Evolutionary conservation across 2,797 vertebrate genomes (phyloP), one percentile per base, ranked within the genome.

Genomic region (Microhierax caerulescens): DNA sequence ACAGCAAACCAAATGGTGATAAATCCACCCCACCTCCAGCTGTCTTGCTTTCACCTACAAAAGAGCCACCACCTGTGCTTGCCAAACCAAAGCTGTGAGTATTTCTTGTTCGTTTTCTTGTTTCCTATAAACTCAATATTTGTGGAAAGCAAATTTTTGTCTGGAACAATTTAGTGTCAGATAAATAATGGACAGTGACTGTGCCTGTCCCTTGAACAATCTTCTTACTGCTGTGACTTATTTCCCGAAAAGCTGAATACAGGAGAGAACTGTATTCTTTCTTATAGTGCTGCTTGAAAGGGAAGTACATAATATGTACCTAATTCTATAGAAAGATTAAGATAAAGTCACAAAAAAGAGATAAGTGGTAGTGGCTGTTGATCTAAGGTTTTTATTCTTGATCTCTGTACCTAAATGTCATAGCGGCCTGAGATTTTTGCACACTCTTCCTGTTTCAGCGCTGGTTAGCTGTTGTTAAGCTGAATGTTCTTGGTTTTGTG

Each of bases 21-120:
- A 92, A 91, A 81, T 92, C 93, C 77, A 75, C 69, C 56, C 79
- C 96, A 85, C 70, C 95, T 95, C 64, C 97, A 85, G 84, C 96
- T 74, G 88, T 90, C 92, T 95, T 98, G 72, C 97, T 98, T 80
- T 98, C 98, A 54, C 98, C 98, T 17, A 97, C 94, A 39, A 99
- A 98, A 97, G 99, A 99, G 3, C 98, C 98, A 47, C 99, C 98
- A 30, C 99, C 99, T 3, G 97, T 99, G 91, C 99, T 99, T 57
- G 99, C 98, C 96, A 99, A 99, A 91, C 99, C 99, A 41, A 99
- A 99, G 97, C 98, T 99, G 99, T 99, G 98, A 99, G 99, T 99
- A 98, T 69, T 96, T 90, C 65, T 77, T 39, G 34, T 18, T 82
- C 69, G 60, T 61, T 61, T 61, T 30, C 37, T 28, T 61, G 13